A percentile compares a stretch with the other conserved stretches of the same genome.
phyloP scores from a whole-genome alignment of 2,797 vertebrate species.

The Lithobates sylvaticus region DNA sequence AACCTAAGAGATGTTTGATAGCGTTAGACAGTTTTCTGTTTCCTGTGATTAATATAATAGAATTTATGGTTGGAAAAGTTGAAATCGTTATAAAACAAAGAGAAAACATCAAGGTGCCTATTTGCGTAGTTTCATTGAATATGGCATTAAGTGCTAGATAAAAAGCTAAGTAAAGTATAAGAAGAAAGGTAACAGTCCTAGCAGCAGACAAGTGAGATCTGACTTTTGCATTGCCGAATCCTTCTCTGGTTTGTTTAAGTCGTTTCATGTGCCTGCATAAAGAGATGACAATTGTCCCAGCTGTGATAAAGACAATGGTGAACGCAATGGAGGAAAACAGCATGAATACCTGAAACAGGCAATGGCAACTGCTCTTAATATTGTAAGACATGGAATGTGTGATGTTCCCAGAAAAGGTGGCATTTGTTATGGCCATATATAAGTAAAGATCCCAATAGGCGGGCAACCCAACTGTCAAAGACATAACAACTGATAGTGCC shows the following conservation, averaged over 20 bases:
- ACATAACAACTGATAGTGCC: neutral
- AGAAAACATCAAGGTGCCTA: conserved; percentile 30
- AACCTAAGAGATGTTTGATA: conserved; percentile 34
- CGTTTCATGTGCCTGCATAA: conserved; percentile 66
- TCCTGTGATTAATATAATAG: conserved; percentile 63
- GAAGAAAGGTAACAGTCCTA: conserved; percentile 69
- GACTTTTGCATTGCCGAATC: conserved; percentile 46
- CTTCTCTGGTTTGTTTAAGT: conserved; percentile 42
- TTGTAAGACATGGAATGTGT: neutral
- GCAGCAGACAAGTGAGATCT: conserved; percentile 67
- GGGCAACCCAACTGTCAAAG: conserved; percentile 14
- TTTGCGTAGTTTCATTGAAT: conserved; percentile 15
- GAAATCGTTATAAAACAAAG: conserved; percentile 55
- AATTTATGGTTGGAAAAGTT: conserved; percentile 60
- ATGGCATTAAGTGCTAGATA: conserved; percentile 62
- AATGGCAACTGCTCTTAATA: conserved; percentile 26
- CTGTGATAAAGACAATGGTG: conserved; percentile 61
- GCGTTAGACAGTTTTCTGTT: conserved; percentile 66
- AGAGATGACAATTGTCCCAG: conserved; percentile 66
- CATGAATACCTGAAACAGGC: conserved; percentile 22
- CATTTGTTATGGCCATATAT: neutral
- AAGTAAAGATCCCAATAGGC: conserved; percentile 34
- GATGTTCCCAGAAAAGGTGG: neutral
- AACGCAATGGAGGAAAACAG: conserved; percentile 47
- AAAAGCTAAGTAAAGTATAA: conserved; percentile 66